Evolutionary conservation across 2,113 vertebrate genomes (phyloP), one percentile per base, ranked within the genome.

Genomic region (Esox niger): DNA sequence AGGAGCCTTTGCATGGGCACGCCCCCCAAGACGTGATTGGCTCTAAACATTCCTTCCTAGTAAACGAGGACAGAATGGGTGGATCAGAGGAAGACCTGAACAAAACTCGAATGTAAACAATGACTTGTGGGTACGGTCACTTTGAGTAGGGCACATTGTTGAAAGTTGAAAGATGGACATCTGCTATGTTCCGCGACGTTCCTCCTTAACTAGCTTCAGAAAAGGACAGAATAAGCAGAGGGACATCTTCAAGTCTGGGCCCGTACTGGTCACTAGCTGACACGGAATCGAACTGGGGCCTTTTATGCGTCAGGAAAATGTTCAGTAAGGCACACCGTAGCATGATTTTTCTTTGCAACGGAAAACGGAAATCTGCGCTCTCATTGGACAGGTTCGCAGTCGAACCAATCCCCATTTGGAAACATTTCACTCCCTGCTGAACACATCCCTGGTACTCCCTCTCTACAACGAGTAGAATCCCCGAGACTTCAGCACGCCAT

Each of bases 1-100:
- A 77, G 20, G 23, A 75, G 60, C 23, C 64, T 61, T 74, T 73
- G 67, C 62, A 57, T 52, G 56, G 69, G 17, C n/a, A 38, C 27
- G 29, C 29, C 29, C 17, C 57, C 64, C 46, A 70, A 27, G 27
- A 56, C 8, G 69, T 31, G 49, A 64, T 15, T 33, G 49, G 71
- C 69, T 68, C 61, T 38, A 47, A 62, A 63, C 46, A 46, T 70
- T 9, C 68, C 63, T 54, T 67, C 58, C 56, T 29, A 58, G 68
- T 76, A 79, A 85, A 86, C 77, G 58, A 52, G 62, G 70, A 60
- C 27, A 29, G 64, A 70, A 25, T 2, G 38, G 66, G 49, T 6
- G 35, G 38, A 72, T 49, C 31, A 13, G 49, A 0, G 15, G 29
- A 35, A 54, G 47, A 52, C 35, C 23, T 23, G 21, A 27, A 26